Percentiles rank a stretch among this genome's conserved stretches.
phyloP scores from a whole-genome alignment of 2,797 vertebrate genomes.

The Dryobates pubescens region DNA sequence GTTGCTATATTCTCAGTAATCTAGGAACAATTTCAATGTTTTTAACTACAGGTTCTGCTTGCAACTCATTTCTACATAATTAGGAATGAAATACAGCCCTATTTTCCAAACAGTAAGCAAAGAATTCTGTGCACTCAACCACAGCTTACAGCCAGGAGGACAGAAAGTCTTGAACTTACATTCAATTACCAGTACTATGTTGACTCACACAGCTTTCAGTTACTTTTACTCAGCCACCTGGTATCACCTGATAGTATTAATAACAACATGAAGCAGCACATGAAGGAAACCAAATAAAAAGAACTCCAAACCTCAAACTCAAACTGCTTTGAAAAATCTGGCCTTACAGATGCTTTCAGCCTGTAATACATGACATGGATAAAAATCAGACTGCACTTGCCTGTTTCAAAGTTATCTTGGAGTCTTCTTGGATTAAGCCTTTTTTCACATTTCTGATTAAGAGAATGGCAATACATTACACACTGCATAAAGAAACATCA shows the following conservation, averaged over 20 bases:
- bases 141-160: not conserved
- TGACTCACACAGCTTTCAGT: not conserved
- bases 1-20: not conserved
- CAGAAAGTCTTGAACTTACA: not conserved
- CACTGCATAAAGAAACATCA: not conserved
- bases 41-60: not conserved
- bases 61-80: not conserved
- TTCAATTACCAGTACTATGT: not conserved
- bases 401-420: conserved; percentile 92
- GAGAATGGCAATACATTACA: conserved; percentile 46
- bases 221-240: not conserved
- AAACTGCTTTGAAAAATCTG: not conserved
- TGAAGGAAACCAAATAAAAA: not conserved
- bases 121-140: not conserved
- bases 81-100: not conserved
- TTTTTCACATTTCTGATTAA: conserved; percentile 90
- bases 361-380: not conserved
- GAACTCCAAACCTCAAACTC: not conserved
- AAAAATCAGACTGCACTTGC: conserved; percentile 73
- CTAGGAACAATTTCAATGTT: not conserved
- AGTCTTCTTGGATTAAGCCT: conserved; percentile 88
- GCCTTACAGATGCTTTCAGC: not conserved
- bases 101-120: not conserved
- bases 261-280: not conserved
- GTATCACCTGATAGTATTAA: not conserved